Conservation (phyloP, 2,888 invertebrate species). For the Caenorhabditis sp. region DNA sequence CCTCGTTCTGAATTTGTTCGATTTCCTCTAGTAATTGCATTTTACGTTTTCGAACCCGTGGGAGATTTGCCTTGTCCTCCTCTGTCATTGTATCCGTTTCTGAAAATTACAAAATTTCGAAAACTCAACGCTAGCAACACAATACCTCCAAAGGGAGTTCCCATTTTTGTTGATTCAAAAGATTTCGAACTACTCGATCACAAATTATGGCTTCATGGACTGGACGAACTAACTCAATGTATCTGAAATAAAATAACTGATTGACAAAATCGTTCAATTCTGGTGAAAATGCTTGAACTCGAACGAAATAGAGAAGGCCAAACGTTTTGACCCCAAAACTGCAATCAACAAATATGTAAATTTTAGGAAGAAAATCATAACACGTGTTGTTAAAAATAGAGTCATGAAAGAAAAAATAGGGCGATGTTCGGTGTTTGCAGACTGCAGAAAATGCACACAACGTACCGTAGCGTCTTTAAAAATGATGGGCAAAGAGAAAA, state of each 20-base stretch:
- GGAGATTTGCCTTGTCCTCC: constrained; percentile 40
- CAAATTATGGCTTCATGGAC: neutral
- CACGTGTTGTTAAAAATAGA: neutral
- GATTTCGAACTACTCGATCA: neutral
- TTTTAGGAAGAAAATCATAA: neutral
- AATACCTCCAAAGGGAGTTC: neutral
- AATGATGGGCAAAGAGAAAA: neutral
- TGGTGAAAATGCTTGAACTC: neutral
- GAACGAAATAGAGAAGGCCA: no score
- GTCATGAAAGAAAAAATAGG: neutral
- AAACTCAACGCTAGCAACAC: no score
- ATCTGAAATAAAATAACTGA: no score
- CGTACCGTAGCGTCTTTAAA: neutral
- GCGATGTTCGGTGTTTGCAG: neutral
- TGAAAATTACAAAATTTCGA: neutral
- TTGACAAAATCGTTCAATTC: neutral
- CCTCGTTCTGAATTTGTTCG: constrained; percentile 50
- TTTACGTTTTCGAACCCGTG: constrained; percentile 52
- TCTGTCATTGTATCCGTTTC: constrained; percentile 20
- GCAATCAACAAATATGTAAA: neutral
- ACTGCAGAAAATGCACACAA: neutral
- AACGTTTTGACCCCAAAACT: neutral
- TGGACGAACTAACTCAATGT: neutral
- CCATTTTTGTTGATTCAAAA: neutral
- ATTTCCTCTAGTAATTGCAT: constrained; percentile 56